Conservation (phyloP, 64 coral and sea anemone species). For the Cladopsammia gracilis region DNA sequence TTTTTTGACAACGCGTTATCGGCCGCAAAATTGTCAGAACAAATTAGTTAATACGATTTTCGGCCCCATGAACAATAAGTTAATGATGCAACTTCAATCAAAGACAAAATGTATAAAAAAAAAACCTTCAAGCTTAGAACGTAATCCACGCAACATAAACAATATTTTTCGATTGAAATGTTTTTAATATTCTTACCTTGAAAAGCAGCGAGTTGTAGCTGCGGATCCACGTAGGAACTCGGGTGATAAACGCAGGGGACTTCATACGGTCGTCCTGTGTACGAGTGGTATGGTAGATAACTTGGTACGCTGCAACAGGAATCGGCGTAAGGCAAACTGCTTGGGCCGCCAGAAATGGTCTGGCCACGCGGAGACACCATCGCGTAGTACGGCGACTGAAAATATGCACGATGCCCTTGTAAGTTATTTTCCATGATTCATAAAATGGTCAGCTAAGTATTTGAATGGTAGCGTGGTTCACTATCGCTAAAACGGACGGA, state of each 20-base stretch:
- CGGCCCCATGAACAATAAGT: neutral
- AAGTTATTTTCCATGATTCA: conserved; percentile 76
- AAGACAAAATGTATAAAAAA: neutral
- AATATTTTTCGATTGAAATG: neutral
- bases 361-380: conserved; percentile 70
- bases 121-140: neutral
- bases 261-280: conserved; percentile 67
- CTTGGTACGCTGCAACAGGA: conserved; percentile 76
- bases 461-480: neutral
- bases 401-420: conserved; percentile 76
- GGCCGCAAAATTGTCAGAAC: conserved; percentile 2
- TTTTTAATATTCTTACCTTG: conserved; percentile 66
- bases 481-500: conserved; percentile 17
- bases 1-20: neutral
- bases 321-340: conserved; percentile 60
- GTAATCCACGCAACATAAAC: neutral
- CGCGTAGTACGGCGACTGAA: conserved; percentile 74
- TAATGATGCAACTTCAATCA: neutral
- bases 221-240: conserved; percentile 32
- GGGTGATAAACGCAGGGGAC: conserved; percentile 83
- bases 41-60: conserved; percentile 49
- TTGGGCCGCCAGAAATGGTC: conserved; percentile 14
- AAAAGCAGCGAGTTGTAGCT: conserved; percentile 67
- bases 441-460: conserved; percentile 28
- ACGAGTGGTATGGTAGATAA: conserved; percentile 76